phyloP scores from a whole-genome alignment of 53 echinoderm and acorn worm genomes.

The Astropecten irregularis region DNA sequence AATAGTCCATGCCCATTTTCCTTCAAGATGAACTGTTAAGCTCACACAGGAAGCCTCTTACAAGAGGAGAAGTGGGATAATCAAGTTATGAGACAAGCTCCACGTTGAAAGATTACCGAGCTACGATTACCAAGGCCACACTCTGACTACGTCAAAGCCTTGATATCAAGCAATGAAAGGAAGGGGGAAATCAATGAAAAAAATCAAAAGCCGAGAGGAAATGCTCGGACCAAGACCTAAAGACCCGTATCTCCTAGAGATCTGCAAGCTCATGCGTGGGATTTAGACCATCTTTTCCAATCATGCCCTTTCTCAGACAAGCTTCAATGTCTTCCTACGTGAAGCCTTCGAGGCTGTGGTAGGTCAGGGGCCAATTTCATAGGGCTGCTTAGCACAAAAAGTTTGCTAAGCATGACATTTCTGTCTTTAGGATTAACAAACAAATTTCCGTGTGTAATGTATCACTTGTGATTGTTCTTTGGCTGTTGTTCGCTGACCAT shows the following conservation, averaged over 20 bases:
- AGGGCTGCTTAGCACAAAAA: no score
- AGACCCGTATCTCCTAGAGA: constrained; percentile 13
- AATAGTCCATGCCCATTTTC: constrained; percentile 4
- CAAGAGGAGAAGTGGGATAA: not conserved
- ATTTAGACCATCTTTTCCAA: not conserved
- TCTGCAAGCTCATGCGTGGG: constrained; percentile 5
- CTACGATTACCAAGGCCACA: not conserved
- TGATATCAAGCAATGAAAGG: no score
- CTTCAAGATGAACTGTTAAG: not conserved
- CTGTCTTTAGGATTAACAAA: no score
- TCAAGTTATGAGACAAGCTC: constrained; percentile 8
- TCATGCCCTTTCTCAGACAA: not conserved
- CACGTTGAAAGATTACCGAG: not conserved
- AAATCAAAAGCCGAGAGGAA: not conserved
- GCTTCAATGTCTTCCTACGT: no score
- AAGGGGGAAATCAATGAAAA: no score
- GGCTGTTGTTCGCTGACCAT: no score
- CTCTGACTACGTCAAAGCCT: not conserved
- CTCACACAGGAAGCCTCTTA: not conserved
- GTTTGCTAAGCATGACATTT: no score
- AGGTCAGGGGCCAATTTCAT: no score
- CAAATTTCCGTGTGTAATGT: no score
- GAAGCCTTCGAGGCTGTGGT: no score
- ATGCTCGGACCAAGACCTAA: not conserved
- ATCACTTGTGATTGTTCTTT: no score